A percentile compares a stretch with the other conserved stretches of the same genome.
Conservation (phyloP, 2,888 invertebrate genomes). For the Caenorhabditis panamensis region DNA sequence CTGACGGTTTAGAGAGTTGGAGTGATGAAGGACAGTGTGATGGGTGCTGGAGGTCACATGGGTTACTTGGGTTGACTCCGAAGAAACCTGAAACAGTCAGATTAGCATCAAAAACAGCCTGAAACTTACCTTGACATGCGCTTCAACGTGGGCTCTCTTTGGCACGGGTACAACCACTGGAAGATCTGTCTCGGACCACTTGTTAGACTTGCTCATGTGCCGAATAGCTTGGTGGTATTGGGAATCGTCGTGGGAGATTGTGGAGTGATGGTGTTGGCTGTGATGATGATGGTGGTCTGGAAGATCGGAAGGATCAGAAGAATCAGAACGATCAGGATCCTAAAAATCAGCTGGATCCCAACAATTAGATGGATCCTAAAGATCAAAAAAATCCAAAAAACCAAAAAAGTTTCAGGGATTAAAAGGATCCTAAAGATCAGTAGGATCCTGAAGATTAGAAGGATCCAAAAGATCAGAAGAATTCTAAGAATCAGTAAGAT, state of each 20-base stretch:
- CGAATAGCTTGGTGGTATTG: constrained; percentile 33
- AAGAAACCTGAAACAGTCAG: background rate
- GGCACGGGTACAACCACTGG: background rate
- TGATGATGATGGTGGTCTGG: constrained; percentile 24
- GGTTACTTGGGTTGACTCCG: background rate
- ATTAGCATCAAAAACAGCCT: no score
- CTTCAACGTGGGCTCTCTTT: constrained; percentile 29
- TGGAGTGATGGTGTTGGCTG: constrained; percentile 18
- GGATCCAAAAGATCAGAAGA: no score
- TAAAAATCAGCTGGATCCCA: no score
- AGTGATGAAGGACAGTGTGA: constrained; percentile 28
- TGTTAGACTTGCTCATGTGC: constrained; percentile 67
- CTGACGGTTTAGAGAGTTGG: constrained; percentile 51
- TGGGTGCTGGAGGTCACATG: constrained; percentile 4
- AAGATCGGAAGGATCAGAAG: no score
- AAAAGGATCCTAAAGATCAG: no score
- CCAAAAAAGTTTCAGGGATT: no score
- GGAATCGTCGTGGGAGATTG: background rate
- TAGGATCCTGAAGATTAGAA: no score
- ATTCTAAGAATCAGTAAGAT: no score
- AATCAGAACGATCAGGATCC: no score
- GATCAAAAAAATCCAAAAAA: no score
- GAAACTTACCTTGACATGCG: no score
- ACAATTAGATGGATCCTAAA: no score
- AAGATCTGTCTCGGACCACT: constrained; percentile 53